These are phyloP conservation scores for Campylomormyrus numenius DNA, from an alignment of 2,113 vertebrate genomes.

Conservation along the genomic window DNA sequence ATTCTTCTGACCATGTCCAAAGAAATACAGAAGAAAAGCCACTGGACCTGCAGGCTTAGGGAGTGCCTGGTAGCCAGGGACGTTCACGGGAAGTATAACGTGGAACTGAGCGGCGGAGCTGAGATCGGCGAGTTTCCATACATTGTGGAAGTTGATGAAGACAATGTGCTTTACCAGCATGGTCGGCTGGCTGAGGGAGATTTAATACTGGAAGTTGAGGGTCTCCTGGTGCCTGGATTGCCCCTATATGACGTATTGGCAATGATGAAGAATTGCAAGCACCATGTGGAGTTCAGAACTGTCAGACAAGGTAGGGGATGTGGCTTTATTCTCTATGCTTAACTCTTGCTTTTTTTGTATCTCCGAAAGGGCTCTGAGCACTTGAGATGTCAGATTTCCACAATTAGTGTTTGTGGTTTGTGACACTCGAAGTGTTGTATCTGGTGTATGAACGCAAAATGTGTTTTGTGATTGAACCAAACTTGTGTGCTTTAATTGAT, in stretches of 20 bases:
- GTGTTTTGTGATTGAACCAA: background rate
- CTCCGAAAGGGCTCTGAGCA: background rate
- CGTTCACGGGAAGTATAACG: conserved; percentile 67
- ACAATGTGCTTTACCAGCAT: conserved; percentile 52
- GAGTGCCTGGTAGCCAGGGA: conserved; percentile 69
- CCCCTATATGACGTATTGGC: conserved; percentile 84
- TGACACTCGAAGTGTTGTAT: background rate
- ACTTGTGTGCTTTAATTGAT: background rate
- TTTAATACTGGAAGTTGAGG: conserved; percentile 85
- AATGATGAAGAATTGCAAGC: conserved; percentile 75
- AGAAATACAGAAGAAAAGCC: conserved; percentile 74
- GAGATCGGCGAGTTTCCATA: conserved; percentile 86
- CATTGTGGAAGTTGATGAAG: conserved; percentile 58
- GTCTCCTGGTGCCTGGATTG: conserved; percentile 83
- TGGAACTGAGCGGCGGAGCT: conserved; percentile 79
- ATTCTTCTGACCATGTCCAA: conserved; percentile 71
- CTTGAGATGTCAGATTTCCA: background rate
- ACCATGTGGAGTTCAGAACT: conserved; percentile 76
- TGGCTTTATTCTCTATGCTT: background rate
- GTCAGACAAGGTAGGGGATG: conserved; percentile 81
- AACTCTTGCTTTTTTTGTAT: background rate
- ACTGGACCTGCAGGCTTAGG: conserved; percentile 79
- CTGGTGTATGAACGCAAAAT: background rate
- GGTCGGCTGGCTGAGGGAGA: conserved; percentile 72
- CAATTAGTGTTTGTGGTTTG: background rate